Base-by-base conservation (phyloP, 1,140 invertebrate genomes). In the Dreissena rostriformis region DNA sequence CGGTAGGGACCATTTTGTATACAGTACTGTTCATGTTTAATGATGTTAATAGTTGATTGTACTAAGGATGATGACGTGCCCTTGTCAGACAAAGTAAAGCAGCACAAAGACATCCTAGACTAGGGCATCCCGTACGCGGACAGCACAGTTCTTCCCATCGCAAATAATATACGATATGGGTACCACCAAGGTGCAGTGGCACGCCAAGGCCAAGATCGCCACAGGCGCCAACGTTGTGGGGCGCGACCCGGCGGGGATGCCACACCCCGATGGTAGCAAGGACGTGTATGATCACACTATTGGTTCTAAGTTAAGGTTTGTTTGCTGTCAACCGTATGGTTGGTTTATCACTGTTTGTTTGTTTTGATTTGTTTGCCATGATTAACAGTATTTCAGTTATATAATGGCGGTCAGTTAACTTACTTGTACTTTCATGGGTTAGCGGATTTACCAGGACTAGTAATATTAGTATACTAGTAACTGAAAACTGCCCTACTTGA, bases 111-210 rank as follows among this genome's bases (percentile, higher is more conserved):
- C 24, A 97, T 99, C 2, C 93, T 99, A 0, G 97, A 98, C 74
- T 93, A 94, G 70, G 96, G 96, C 0, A 95, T 99, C 6, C 92
- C 99, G 53, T 97, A 99, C 91, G 95, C 96, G 17, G 94, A 96
- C 17, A 95, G 96, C 19, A 99, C 99, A 12, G 95, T 99, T 99
- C 89, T 99, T 99, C 94, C 99, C 99, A 0, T 99, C 98, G 84
- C 99, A 99, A 0, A 99, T 99, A 99, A 97, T 98, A 96, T 99
- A 99, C 94, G 99, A n/a, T n/a, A n/a, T 98, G 24, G 99, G 99
- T 19, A 98, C 99, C 22, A 98, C 98, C 65, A 98, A 99, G 95
- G 97, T 99, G 28, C 99, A 99, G 94, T 99, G 99, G 99, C 99
- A 99, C 94, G 98, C 98, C 0, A 99, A 99, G 93, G 97, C 98